Base-by-base conservation (phyloP, 1,140 invertebrate genomes). In the Drosophila mayri region DNA sequence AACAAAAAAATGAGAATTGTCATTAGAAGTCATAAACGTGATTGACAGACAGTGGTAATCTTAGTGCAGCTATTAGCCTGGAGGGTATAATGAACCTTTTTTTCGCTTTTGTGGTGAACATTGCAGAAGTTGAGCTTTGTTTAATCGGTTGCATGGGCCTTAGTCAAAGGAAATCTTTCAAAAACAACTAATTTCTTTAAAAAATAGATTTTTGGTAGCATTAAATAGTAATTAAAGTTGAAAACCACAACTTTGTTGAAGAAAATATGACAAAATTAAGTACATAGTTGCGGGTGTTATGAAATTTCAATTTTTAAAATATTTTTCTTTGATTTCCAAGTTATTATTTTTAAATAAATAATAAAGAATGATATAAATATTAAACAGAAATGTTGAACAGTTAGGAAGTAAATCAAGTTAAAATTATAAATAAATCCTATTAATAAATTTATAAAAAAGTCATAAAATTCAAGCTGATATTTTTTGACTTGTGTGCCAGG, bases 21-120 rank as follows among this genome's bases (percentile, higher is more conserved):
- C 88, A 91, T 91, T 91, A 91, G 84, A 88, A 80, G 74, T 91
- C 87, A 91, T 91, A 91, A 84, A 72, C 47, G 61, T 87, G 87
- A 91, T 91, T 83, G 82, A 90, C 85, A 81, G 59, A 67, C 58
- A 44, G 37, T 41, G 76, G 50, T 54, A 63, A 57, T 76, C 60
- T 62, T 46, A 68, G 59, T 40, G 3, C 61, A 40, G 73, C 78
- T 74, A 84, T 84, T 83, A 80, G 71, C 32, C 50, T 16, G 47
- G 28, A 44, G 52, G 71, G 82, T 81, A 66, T 86, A 76, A 81
- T 86, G 82, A 86, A 86, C 82, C 50, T 35, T 20, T 54, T 59
- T 52, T 44, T 30, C 9, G 25, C 25, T 37, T 52, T 65, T 70
- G 61, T 52, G 65, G 35, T 28, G 11, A n/a, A 44, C 16, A 46